phyloP scores from a whole-genome alignment of 2,888 invertebrate genomes.

The Tyria jacobaeae region DNA sequence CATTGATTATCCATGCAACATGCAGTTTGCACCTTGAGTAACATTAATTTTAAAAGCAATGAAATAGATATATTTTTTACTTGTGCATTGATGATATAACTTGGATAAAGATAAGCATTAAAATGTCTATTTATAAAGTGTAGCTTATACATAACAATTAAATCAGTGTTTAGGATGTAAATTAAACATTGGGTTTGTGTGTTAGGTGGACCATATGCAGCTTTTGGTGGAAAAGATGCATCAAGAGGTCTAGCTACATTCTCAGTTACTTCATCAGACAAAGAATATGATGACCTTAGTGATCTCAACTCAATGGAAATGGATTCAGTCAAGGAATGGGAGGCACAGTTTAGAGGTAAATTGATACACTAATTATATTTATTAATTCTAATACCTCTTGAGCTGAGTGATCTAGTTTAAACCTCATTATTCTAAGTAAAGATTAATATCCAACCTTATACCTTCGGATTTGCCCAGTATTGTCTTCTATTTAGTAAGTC shows the following conservation, averaged over 20 bases:
- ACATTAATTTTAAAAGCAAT: constrained; percentile 41
- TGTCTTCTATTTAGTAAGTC: too few species aligned
- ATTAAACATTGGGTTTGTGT: constrained; percentile 9
- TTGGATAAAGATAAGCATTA: too few species aligned
- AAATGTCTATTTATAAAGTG: too few species aligned
- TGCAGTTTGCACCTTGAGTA: constrained; percentile 54
- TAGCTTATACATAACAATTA: background rate
- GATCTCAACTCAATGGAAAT: constrained; percentile 97
- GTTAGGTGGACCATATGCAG: constrained; percentile 96
- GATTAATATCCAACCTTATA: background rate
- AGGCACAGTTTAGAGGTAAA: constrained; percentile 97
- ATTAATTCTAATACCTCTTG: background rate
- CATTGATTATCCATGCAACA: constrained; percentile 58
- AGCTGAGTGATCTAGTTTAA: background rate
- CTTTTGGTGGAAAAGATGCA: constrained; percentile 98
- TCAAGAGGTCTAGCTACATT: constrained; percentile 98
- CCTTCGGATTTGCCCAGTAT: too few species aligned
- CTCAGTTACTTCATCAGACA: constrained; percentile 92
- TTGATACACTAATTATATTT: background rate
- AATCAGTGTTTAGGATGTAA: background rate
- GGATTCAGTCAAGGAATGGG: constrained; percentile 98
- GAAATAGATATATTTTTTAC: background rate
- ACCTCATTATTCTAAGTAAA: too few species aligned
- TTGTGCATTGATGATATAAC: too few species aligned
- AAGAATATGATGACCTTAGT: constrained; percentile 97